These are phyloP conservation scores for Drosophila borborema DNA, from an alignment of 2,888 invertebrate species.

Conservation along the genomic window DNA sequence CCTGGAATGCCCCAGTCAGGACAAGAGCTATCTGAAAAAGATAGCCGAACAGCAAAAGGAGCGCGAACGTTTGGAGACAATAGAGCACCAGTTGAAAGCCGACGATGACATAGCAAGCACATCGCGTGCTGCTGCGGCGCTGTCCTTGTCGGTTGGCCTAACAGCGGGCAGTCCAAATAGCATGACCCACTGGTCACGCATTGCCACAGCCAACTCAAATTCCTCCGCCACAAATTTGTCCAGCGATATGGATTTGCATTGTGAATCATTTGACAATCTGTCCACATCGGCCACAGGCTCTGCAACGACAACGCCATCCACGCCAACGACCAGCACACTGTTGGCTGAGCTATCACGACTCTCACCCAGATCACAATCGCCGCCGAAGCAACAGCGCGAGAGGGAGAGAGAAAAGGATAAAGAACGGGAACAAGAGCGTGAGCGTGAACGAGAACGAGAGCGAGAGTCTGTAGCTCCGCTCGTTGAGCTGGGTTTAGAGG, in stretches of 20 bases:
- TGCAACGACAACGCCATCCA: constrained; percentile 33
- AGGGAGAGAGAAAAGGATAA: neutral
- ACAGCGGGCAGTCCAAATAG: constrained; percentile 5
- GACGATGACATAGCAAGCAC: constrained; percentile 55
- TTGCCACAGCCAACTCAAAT: neutral
- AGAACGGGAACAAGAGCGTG: neutral
- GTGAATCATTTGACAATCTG: constrained; percentile 11
- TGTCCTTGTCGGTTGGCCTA: constrained; percentile 14
- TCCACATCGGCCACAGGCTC: constrained; percentile 16
- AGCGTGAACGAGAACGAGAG: neutral
- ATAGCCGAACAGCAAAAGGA: constrained; percentile 54
- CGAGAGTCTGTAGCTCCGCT: constrained; percentile 27
- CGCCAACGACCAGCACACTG: constrained; percentile 31
- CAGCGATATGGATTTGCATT: constrained; percentile 3
- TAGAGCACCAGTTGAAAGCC: neutral
- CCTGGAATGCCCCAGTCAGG: constrained; percentile 96
- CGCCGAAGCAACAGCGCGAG: neutral
- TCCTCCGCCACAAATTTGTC: neutral
- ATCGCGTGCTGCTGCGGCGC: constrained; percentile 36
- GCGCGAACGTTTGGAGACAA: constrained; percentile 5
- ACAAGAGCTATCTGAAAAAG: constrained; percentile 73
- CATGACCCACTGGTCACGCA: constrained; percentile 26
- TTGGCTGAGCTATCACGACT: constrained; percentile 7
- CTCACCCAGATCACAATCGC: constrained; percentile 7
- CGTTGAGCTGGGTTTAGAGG: constrained; percentile 49